phyloP scores from a whole-genome alignment of 1,140 invertebrate species.

The Drosophila athabasca region DNA sequence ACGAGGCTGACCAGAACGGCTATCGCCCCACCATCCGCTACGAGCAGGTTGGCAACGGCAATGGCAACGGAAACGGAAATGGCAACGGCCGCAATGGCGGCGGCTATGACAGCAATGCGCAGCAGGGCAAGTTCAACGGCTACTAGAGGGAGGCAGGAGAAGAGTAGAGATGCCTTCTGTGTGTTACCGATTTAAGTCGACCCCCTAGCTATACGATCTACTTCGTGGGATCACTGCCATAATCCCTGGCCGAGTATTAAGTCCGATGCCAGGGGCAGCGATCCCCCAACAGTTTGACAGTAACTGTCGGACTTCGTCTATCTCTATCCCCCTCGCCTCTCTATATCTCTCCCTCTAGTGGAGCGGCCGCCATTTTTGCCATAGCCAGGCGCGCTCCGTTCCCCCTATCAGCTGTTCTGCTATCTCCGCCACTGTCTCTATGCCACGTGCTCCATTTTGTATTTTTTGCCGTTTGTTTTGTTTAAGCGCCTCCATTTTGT shows the following conservation, averaged over 20 bases:
- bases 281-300: background rate
- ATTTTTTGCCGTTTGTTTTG: slow-evolving; percentile 68
- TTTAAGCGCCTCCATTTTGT: slow-evolving; percentile 82
- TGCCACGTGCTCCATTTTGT: slow-evolving; percentile 24
- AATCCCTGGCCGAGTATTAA: slow-evolving; percentile 60
- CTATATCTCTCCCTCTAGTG: slow-evolving; percentile 23
- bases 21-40: slow-evolving; percentile 91
- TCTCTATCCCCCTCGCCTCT: background rate
- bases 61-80: slow-evolving; percentile 77
- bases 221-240: slow-evolving; percentile 26
- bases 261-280: slow-evolving; percentile 33
- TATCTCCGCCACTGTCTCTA: slow-evolving; percentile 17
- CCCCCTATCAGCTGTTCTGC: slow-evolving; percentile 11
- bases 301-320: slow-evolving; percentile 20
- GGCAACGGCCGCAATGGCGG: slow-evolving; percentile 80
- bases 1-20: slow-evolving; percentile 90
- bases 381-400: slow-evolving; percentile 69
- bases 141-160: slow-evolving; percentile 52
- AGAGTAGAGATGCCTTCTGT: slow-evolving; percentile 44
- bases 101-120: slow-evolving; percentile 78
- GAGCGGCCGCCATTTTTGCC: slow-evolving; percentile 69
- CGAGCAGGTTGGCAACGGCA: slow-evolving; percentile 86
- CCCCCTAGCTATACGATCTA: slow-evolving; percentile 61
- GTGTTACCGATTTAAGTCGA: slow-evolving; percentile 67
- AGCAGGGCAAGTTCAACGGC: slow-evolving; percentile 79